A percentile compares a stretch with the other conserved stretches of the same genome.
Conservation (phyloP, 2,888 invertebrate species). For the Eudasyphora cyanicolor region DNA sequence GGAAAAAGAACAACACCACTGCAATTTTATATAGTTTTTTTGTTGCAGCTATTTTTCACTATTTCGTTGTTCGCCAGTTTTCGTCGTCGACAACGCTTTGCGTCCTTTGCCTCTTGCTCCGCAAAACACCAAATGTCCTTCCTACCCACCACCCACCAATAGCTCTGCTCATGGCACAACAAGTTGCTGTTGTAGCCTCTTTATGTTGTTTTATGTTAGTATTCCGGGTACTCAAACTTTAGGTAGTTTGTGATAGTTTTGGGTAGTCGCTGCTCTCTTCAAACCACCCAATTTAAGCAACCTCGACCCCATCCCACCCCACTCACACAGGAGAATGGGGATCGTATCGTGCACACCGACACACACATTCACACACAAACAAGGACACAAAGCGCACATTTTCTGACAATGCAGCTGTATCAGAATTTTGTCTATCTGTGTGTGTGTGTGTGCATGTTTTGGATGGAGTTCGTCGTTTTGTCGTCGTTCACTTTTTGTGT, state of each 20-base stretch:
- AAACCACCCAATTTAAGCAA: neutral
- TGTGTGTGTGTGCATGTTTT: neutral
- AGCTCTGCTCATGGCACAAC: conserved; percentile 43
- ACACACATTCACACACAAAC: neutral
- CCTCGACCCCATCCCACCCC: neutral
- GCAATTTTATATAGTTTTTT: conserved; percentile 70
- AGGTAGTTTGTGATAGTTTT: conserved; percentile 43
- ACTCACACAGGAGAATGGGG: neutral
- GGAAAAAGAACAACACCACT: conserved; percentile 56
- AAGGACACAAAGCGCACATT: too few species aligned
- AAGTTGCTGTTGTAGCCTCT: conserved; percentile 55
- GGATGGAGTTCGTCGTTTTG: conserved; percentile 1
- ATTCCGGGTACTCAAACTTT: conserved; percentile 64
- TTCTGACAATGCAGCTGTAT: conserved; percentile 25
- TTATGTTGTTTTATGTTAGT: conserved; percentile 25
- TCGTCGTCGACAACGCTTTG: conserved; percentile 57
- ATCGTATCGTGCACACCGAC: neutral
- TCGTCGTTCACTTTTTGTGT: conserved; percentile 6
- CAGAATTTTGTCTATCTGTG: neutral
- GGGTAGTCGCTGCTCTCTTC: neutral
- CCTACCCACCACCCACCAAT: neutral
- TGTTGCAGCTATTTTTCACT: conserved; percentile 67
- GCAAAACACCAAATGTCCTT: neutral
- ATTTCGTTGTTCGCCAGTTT: conserved; percentile 73
- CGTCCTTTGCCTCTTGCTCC: neutral